Evolutionary conservation across 2,888 invertebrate genomes (phyloP), one percentile per base, ranked within the genome.

Genomic region (Tinea pellionella): DNA sequence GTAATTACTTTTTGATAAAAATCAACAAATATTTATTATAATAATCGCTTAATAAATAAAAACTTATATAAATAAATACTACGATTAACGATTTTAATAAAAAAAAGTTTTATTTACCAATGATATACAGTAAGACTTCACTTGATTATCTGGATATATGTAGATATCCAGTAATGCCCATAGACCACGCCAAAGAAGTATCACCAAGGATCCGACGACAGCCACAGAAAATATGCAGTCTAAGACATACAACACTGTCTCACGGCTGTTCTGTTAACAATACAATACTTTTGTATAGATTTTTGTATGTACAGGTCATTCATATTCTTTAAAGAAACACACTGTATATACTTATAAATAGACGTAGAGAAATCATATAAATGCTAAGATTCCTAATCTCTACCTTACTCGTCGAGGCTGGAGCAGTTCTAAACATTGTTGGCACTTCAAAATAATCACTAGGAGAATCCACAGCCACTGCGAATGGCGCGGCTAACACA

Each of bases 181-280:
- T 24, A 92, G 89, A 24, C 96, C 96, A 67, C 96, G 87, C 96
- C 96, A 96, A 56, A 95, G 95, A 75, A 95, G 93, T 1, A 96
- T 95, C 58, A 96, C 95, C 64, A 96, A 88, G 0, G 93, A 93
- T 0, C 96, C 95, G 65, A 96, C 92, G 61, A 96, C 91, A 24
- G 93, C 89, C 64, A 96, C 94, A 9, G 96, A 95, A 85, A 96
- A 95, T 62, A 94, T 83, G 74, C 95, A 94, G 88, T 96, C 96
- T 75, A 95, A 79, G 63, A 95, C 88, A 80, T 94, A 95, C 62
- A 94, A 84, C 15, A 88, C 88, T 62, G 91, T 90, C 74, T 94
- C 92, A 72, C 89, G 88, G 68, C 90, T 90, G 71, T 91, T 92
- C 94, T 94, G 89, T 69, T 89, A 89, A 71, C 63, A 67, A 15